Base-by-base conservation (phyloP, 2,888 invertebrate species). In the Lepidochrysops patricia region DNA sequence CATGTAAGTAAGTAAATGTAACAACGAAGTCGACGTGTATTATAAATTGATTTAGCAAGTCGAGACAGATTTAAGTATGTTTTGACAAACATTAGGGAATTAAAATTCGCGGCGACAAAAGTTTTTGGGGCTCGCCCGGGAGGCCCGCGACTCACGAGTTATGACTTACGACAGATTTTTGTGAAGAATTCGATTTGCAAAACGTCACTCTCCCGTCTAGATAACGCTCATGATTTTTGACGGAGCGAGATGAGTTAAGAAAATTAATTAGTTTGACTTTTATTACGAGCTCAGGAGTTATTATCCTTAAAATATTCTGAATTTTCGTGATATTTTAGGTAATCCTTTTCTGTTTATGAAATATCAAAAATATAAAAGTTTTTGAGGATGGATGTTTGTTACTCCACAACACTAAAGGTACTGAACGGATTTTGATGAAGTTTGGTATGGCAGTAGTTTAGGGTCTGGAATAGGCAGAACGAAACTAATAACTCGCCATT, bases 31-130 rank as follows among this genome's bases (percentile, higher is more conserved):
- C 76, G 74, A 82, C 78, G 72, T 80, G 82, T 80, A 82, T 84
- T 82, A 85, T 83, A 85, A 86, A 88, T 87, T 86, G 86, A 86
- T 87, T 87, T 86, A 87, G 85, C 84, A 76, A 77, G 80, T 83
- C 81, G 77, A 81, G 84, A 84, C 87, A 85, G 80, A 75, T 82
- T 81, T 82, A 80, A 85, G 84, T 81, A 80, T 82, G 80, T 84
- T 87, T 83, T 84, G 80, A 82, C 83, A 84, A 85, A 88, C 83
- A 84, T 84, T 80, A 80, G 82, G 82, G 82, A 85, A 79, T 83
- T 79, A 80, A 76, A 84, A 79, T 75, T 80, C 77, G 78, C 73
- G 72, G 78, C 74, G 80, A 76, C 76, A 72, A 76, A 83, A 87
- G 77, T 85, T 84, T 80, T 79, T 81, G 79, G 77, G 74, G 72